phyloP scores from a whole-genome alignment of 1,140 invertebrate species.

The Melitaea cinxia region DNA sequence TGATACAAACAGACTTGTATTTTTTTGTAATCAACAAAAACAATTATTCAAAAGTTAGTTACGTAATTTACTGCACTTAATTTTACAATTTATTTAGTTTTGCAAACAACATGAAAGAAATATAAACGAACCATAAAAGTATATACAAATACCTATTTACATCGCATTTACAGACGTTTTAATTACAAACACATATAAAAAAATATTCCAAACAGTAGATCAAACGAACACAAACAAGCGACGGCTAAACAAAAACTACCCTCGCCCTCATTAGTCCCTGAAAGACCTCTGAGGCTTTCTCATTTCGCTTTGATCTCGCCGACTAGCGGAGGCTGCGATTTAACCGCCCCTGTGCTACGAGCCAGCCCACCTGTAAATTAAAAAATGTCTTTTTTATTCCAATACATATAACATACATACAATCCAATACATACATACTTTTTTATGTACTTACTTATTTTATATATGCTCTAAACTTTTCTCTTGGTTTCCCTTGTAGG shows the following conservation, averaged over 20 bases:
- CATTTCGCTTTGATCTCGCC: conserved; percentile 47
- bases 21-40: too few relatives aligned
- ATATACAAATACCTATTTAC: conserved; percentile 11
- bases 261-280: conserved; percentile 49
- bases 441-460: too few relatives aligned
- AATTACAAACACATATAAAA: conserved; percentile 31
- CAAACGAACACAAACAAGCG: conserved; percentile 44
- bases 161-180: conserved; percentile 5
- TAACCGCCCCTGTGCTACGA: conserved; percentile 10
- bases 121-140: too few relatives aligned
- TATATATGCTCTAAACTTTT: too few relatives aligned
- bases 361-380: conserved; percentile 9
- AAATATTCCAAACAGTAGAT: conserved; percentile 29
- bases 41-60: too few relatives aligned
- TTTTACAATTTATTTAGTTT: too few relatives aligned
- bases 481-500: too few relatives aligned
- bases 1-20: too few relatives aligned
- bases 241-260: conserved; percentile 43
- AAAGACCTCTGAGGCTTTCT: conserved; percentile 43
- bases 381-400: conserved; percentile 1
- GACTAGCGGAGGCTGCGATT: conserved; percentile 20
- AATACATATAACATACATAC: neutral
- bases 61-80: too few relatives aligned
- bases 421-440: too few relatives aligned
- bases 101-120: too few relatives aligned